phyloP scores from a whole-genome alignment of 2,888 invertebrate species.

The Synergus itoensis region DNA sequence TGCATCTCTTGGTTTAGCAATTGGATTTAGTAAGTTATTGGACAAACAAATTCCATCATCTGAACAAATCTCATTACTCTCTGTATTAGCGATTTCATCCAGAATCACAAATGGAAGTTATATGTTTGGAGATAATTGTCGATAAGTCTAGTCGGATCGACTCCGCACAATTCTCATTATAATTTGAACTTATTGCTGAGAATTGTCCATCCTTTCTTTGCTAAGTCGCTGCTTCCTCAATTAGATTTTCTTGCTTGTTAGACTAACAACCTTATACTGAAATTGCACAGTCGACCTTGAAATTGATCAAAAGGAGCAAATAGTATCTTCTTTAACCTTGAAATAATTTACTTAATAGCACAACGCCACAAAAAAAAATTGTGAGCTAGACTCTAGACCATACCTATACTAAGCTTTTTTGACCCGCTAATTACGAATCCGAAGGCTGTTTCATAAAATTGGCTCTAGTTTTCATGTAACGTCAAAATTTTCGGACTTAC shows the following conservation, averaged over 20 bases:
- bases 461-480: no score
- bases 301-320: background rate
- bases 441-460: no score
- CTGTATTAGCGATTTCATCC: conserved; percentile 56
- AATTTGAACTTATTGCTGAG: conserved; percentile 50
- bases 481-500: no score
- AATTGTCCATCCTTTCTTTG: conserved; percentile 51
- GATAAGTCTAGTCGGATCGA: conserved; percentile 47
- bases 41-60: conserved; percentile 63
- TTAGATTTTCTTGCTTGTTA: background rate
- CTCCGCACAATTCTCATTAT: conserved; percentile 53
- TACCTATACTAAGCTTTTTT: no score
- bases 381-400: no score
- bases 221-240: background rate
- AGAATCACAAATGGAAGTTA: conserved; percentile 57
- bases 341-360: background rate
- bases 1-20: conserved; percentile 51
- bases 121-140: conserved; percentile 58
- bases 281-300: background rate
- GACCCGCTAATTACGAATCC: no score
- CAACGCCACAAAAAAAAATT: no score
- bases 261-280: background rate
- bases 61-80: conserved; percentile 62
- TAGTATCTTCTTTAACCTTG: background rate
- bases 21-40: conserved; percentile 56